Base-by-base conservation (phyloP, 2,797 vertebrate genomes). In the Pristis pectinata region DNA sequence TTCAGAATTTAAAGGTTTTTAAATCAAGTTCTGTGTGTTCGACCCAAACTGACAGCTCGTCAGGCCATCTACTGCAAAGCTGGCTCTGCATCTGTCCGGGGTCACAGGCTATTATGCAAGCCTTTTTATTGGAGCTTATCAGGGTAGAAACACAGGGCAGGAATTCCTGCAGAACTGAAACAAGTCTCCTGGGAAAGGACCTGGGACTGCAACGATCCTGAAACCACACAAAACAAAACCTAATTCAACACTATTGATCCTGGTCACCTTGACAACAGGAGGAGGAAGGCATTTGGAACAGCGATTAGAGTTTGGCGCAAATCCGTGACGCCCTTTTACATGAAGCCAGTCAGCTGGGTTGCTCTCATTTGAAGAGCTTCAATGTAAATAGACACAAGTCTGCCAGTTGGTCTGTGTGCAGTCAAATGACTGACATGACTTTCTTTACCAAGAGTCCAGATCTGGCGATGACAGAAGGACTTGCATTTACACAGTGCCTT, bases 161-260 rank as follows among this genome's bases (percentile, higher is more conserved):
- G 67, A 74, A 74, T 72, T 93, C 67, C 11, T 13, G 70, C 41
- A 72, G 64, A 93, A 53, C 27, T 27, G 89, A 93, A 70, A 53
- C 92, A 49, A 34, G 37, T 93, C 64, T 93, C 92, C 61, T 91
- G 92, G 92, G 70, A 93, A 93, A 93, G 41, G 70, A 53, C 30
- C 92, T 1, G 67, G 13, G 70, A 7, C 27, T 44, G 19, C 64
- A 93, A 34, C 11, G 15, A 53, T 93, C 67, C 67, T 30, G 37
- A 70, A 93, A 41, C 70, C 6, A 9, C 49, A 53, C 82, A 56
- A 72, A 27, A 93, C 61, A 93, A 70, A 93, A 44, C 24, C 91
- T 13, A 53, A 93, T 74, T 72, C 64, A 93, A 53, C 64, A 19
- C 89, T 37, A 91, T 91, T 92, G 92, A 72, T 74, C 70, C 64